A percentile compares a stretch with the other conserved stretches of the same genome.
Conservation (phyloP, 1,140 invertebrate species). For the Calycopis cecrops region DNA sequence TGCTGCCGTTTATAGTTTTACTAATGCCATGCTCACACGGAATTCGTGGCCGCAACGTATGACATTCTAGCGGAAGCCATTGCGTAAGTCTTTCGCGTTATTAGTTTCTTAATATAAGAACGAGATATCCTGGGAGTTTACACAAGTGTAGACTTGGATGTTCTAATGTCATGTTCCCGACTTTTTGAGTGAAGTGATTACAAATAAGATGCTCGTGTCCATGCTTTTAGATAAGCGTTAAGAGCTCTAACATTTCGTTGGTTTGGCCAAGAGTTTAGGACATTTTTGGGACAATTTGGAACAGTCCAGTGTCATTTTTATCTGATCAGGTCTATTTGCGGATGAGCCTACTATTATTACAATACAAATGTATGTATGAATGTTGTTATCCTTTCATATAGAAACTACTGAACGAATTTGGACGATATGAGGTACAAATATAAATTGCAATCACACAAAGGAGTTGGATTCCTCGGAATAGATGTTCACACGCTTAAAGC, state of each 20-base stretch:
- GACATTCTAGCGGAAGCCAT: not conserved
- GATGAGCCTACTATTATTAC: too few species aligned
- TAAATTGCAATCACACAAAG: too few species aligned
- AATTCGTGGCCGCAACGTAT: not conserved
- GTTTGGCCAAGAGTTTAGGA: constrained; percentile 25
- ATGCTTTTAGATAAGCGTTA: constrained; percentile 52
- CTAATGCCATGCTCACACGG: not conserved
- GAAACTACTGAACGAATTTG: too few species aligned
- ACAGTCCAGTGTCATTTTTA: too few species aligned
- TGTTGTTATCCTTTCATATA: too few species aligned
- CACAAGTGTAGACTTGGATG: constrained; percentile 14
- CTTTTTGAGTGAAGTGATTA: constrained; percentile 38
- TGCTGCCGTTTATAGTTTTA: not conserved
- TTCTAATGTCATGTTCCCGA: constrained; percentile 47
- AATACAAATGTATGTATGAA: too few species aligned
- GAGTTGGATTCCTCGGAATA: too few species aligned
- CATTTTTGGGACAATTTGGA: too few species aligned
- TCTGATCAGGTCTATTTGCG: too few species aligned
- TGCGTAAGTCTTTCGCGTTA: not conserved
- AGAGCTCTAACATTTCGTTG: constrained; percentile 30
- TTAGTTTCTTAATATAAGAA: too few species aligned
- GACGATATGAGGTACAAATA: too few species aligned
- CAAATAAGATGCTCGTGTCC: constrained; percentile 42
- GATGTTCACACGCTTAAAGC: too few species aligned
- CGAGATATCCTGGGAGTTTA: constrained; percentile 2